Conservation (phyloP, 2,888 invertebrate species). For the Apoda limacodes region DNA sequence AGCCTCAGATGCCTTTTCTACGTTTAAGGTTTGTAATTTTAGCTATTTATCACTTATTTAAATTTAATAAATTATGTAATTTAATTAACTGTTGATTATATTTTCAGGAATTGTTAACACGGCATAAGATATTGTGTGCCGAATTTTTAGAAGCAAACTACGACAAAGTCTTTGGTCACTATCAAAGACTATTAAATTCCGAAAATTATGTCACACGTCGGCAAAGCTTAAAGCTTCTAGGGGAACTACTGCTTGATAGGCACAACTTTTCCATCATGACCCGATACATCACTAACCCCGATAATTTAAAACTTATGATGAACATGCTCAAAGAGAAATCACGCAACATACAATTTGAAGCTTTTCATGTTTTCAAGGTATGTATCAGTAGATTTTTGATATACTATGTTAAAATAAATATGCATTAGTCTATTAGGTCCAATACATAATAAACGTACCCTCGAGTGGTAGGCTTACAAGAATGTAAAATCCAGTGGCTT, state of each 20-base stretch:
- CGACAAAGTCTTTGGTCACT: slow-evolving; percentile 97
- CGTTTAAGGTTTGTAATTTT: slow-evolving; percentile 87
- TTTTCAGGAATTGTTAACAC: slow-evolving; percentile 88
- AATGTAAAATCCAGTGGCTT: no score
- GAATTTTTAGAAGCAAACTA: slow-evolving; percentile 99
- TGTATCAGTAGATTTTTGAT: slow-evolving; percentile 11
- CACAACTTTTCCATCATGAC: slow-evolving; percentile 99
- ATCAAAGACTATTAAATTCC: slow-evolving; percentile 96
- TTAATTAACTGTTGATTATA: no score
- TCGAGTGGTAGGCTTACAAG: no score
- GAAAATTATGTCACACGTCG: slow-evolving; percentile 99
- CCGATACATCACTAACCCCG: slow-evolving; percentile 98
- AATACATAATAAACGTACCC: no score
- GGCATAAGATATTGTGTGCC: slow-evolving; percentile 95
- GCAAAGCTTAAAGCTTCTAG: slow-evolving; percentile 97
- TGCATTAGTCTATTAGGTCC: no score
- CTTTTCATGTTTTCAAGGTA: slow-evolving; percentile 99
- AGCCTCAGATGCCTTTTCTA: slow-evolving; percentile 99
- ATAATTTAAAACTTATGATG: slow-evolving; percentile 99
- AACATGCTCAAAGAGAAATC: slow-evolving; percentile 99
- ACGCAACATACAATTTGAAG: slow-evolving; percentile 99
- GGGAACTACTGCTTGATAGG: slow-evolving; percentile 96
- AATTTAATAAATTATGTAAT: slow-evolving; percentile 1
- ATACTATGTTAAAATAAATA: no score
- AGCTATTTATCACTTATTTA: slow-evolving; percentile 5